phyloP scores from a whole-genome alignment of 2,113 vertebrate genomes.

The Dipodomys spectabilis region DNA sequence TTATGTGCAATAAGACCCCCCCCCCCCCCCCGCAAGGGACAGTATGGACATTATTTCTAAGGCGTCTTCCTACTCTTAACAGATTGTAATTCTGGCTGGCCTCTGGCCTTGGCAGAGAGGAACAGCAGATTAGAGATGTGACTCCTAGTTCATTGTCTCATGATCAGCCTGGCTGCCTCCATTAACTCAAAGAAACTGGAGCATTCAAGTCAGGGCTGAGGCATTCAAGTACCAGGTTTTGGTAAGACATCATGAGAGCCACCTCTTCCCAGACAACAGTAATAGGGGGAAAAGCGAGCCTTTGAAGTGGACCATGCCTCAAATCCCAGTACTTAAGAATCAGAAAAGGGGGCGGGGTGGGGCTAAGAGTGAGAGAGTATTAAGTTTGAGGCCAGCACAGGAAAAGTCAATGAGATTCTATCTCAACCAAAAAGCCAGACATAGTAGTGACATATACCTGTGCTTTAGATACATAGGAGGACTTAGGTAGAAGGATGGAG shows the following conservation, averaged over 20 bases:
- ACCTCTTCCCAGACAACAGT: neutral
- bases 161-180: neutral
- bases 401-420: no score
- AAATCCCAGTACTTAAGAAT: no score
- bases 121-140: neutral
- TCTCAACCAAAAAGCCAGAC: no score
- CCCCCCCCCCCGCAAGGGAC: neutral
- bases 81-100: neutral
- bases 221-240: neutral
- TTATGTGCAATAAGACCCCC: no score
- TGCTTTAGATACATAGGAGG: no score
- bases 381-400: no score
- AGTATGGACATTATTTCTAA: neutral
- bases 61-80: neutral
- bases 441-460: no score
- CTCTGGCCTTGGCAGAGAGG: neutral
- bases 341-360: no score
- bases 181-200: neutral
- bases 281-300: neutral
- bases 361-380: no score
- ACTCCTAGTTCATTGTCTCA: neutral
- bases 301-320: neutral
- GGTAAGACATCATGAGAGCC: neutral
- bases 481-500: no score
- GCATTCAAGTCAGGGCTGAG: neutral